Evolutionary conservation across 1,140 invertebrate genomes (phyloP).

Genomic region (Caenorhabditis briggsae): DNA sequence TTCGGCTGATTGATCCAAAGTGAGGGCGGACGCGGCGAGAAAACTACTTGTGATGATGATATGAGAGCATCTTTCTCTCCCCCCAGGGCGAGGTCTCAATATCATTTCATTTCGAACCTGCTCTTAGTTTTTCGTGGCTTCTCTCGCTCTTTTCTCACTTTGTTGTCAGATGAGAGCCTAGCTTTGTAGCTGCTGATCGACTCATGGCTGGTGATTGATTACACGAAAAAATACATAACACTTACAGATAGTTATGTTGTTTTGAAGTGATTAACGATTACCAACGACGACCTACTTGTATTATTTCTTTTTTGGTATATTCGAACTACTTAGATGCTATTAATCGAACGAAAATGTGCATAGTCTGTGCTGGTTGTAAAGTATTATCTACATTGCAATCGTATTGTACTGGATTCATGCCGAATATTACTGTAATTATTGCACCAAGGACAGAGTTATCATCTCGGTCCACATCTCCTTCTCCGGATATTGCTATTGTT

Average conservation of each 20-base stretch:
- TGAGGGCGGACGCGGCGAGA: conserved; percentile 33
- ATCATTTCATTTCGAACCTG: conserved; percentile 32
- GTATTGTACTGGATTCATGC: conserved; percentile 53
- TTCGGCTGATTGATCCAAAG: conserved; percentile 6
- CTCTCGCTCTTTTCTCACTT: background rate
- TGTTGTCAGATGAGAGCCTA: conserved; percentile 47
- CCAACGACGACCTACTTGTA: conserved; percentile 4
- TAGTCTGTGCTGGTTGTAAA: conserved; percentile 51
- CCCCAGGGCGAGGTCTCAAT: conserved; percentile 9
- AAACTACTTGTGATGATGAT: conserved; percentile 55
- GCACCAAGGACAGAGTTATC: conserved; percentile 9
- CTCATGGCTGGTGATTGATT: conserved; percentile 46
- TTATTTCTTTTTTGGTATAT: conserved; percentile 5
- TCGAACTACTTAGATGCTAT: conserved; percentile 51
- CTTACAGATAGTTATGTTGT: conserved; percentile 10
- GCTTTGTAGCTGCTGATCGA: conserved; percentile 45
- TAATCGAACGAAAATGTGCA: conserved; percentile 51
- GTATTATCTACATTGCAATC: conserved; percentile 37
- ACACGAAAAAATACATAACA: conserved; percentile 38
- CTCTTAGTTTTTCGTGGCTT: conserved; percentile 7
- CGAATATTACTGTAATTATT: conserved; percentile 53
- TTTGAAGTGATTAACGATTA: conserved; percentile 35
- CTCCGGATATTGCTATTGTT: background rate
- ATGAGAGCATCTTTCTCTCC: conserved; percentile 38
- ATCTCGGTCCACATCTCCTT: background rate